Evolutionary conservation across 2,113 vertebrate species (phyloP), one percentile per base, ranked within the genome.

Genomic region (Bufo gargarizans): DNA sequence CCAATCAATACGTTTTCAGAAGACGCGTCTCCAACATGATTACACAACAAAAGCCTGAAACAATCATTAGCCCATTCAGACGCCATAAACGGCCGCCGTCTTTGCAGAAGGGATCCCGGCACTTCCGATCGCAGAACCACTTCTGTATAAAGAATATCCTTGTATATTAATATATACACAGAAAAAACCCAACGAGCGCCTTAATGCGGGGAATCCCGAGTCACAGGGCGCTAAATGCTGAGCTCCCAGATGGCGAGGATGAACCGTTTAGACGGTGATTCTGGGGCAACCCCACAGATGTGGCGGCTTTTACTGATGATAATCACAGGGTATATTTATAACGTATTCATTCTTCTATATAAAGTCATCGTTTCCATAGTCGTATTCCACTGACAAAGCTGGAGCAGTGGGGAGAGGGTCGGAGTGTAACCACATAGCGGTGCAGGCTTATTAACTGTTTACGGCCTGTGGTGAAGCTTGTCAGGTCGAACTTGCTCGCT

Each of bases 11-110:
- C 43, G 43, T 82, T 74, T 82, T 82, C 78, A 76, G 58, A 88
- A 88, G 67, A 72, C 56, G 50, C 83, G 49, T 81, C 83, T 85
- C 77, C 69, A 72, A 85, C 20, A 67, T 84, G 74, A 89, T 85
- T 85, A 85, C 82, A 50, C 77, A 65, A 71, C 59, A 22, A 80
- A 13, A 63, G 22, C 22, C 50, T 49, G 63, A 58, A 76, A 83
- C 53, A 77, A 58, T 88, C 71, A 88, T 83, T 76, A 88, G 80
- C 55, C 80, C 71, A 88, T 88, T 88, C 87, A 88, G 45, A 13
- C 47, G 13, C 19, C 43, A 82, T 50, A 81, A 81, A 49, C 63
- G 59, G 22, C 78, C 56, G 58, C 71, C 55, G 56, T 80, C 49
- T 11, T 65, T 53, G 22, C 16, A 77, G 69, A 65, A 82, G 72